Evolutionary conservation across 2,888 invertebrate species (phyloP).

Genomic region (Allygus modestus): DNA sequence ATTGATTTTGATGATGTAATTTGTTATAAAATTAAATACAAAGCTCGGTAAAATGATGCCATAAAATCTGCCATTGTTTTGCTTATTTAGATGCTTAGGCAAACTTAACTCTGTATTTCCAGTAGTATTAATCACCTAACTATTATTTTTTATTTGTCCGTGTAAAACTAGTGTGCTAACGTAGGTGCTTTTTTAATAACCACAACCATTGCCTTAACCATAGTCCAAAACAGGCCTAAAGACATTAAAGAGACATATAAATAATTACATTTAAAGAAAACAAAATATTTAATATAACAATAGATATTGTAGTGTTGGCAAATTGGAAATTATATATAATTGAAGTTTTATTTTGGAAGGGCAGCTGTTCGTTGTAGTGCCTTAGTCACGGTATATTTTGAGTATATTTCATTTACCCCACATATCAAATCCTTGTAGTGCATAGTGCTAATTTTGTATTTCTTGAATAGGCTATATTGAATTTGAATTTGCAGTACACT

Average conservation of each 20-base stretch:
- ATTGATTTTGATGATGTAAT: no score
- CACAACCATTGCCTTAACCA: constrained; percentile 11
- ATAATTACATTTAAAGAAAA: background rate
- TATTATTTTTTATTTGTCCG: background rate
- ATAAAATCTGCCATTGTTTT: no score
- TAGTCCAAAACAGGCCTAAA: constrained; percentile 30
- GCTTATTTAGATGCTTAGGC: no score
- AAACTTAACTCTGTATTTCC: no score
- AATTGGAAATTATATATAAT: background rate
- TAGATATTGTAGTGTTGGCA: background rate
- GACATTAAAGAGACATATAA: background rate
- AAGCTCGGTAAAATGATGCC: no score
- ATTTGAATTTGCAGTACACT: background rate
- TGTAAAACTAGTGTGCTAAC: constrained; percentile 42
- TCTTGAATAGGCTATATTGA: background rate
- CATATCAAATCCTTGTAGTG: background rate
- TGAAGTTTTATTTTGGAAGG: background rate
- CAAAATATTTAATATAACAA: background rate
- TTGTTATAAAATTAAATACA: no score
- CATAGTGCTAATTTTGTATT: background rate
- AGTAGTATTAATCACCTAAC: background rate
- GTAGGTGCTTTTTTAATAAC: constrained; percentile 28
- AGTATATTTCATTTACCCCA: background rate
- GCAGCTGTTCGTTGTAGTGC: background rate
- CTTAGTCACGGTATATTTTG: background rate